phyloP scores from a whole-genome alignment of 2,888 invertebrate genomes.

The Erebia aethiops region DNA sequence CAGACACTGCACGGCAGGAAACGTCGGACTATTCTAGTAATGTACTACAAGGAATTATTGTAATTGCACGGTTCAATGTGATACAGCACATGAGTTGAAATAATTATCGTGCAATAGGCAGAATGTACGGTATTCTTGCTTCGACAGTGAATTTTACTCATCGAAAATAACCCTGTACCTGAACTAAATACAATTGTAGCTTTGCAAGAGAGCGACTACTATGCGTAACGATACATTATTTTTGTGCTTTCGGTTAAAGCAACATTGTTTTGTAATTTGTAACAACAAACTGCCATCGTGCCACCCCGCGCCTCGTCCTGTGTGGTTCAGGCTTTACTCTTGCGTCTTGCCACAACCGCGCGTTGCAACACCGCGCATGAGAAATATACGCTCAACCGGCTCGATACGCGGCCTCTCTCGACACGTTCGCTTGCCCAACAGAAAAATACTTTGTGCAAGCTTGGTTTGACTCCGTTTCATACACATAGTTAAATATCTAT shows the following conservation, averaged over 20 bases:
- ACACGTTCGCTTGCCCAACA: conserved; percentile 79
- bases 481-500: neutral
- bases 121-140: no score
- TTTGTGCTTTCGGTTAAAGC: no score
- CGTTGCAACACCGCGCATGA: conserved; percentile 74
- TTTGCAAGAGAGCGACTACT: no score
- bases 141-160: no score
- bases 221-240: no score
- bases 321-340: neutral
- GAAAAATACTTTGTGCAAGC: conserved; percentile 44
- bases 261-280: no score
- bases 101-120: no score
- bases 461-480: conserved; percentile 26
- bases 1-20: neutral
- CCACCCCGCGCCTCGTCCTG: neutral
- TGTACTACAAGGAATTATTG: no score
- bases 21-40: neutral
- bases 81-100: no score
- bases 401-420: conserved; percentile 74
- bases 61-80: no score
- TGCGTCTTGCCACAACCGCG: conserved; percentile 63
- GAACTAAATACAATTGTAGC: no score
- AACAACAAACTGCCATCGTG: neutral
- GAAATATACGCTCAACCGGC: conserved; percentile 67
- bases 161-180: no score